Conservation (phyloP, 2,888 invertebrate species). For the Plagodis pulveraria region DNA sequence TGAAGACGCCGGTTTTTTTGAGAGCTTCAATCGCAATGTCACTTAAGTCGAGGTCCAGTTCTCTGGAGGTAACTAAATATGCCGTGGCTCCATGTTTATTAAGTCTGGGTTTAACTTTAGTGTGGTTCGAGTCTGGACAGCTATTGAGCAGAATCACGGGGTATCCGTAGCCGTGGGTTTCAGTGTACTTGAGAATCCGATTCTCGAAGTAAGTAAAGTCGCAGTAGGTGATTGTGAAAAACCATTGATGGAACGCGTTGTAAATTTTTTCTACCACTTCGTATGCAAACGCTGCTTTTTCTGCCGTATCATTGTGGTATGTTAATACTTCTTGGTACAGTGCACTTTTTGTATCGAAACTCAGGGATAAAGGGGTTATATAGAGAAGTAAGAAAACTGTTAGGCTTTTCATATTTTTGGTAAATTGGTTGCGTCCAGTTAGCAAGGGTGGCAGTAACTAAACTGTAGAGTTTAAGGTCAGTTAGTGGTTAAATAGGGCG, state of each 20-base stretch:
- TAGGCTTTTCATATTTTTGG: slow-evolving; percentile 50
- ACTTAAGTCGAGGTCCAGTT: slow-evolving; percentile 61
- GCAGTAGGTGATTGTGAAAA: slow-evolving; percentile 74
- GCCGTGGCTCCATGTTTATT: slow-evolving; percentile 74
- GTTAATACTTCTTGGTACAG: slow-evolving; percentile 60
- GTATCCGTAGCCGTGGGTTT: slow-evolving; percentile 67
- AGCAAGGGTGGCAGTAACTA: slow-evolving; percentile 32
- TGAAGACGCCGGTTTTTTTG: slow-evolving; percentile 70
- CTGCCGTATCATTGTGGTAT: slow-evolving; percentile 59
- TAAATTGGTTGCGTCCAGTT: slow-evolving; percentile 39
- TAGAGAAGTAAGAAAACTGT: slow-evolving; percentile 44
- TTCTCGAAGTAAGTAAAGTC: slow-evolving; percentile 79
- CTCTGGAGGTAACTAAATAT: slow-evolving; percentile 68
- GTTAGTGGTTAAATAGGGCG: slow-evolving; percentile 47
- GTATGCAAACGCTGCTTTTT: slow-evolving; percentile 63
- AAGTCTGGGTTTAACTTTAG: slow-evolving; percentile 62
- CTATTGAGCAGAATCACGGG: slow-evolving; percentile 73
- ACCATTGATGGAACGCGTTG: slow-evolving; percentile 73
- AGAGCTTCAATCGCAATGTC: slow-evolving; percentile 64
- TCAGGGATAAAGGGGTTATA: slow-evolving; percentile 36
- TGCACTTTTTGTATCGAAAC: slow-evolving; percentile 14
- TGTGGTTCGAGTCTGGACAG: slow-evolving; percentile 61
- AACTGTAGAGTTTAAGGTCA: slow-evolving; percentile 61
- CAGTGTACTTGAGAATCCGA: slow-evolving; percentile 71
- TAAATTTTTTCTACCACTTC: slow-evolving; percentile 71